A percentile compares a stretch with the other conserved stretches of the same genome.
Conservation (phyloP, 2,797 vertebrate species). For the Enteromius afrohamiltoni region DNA sequence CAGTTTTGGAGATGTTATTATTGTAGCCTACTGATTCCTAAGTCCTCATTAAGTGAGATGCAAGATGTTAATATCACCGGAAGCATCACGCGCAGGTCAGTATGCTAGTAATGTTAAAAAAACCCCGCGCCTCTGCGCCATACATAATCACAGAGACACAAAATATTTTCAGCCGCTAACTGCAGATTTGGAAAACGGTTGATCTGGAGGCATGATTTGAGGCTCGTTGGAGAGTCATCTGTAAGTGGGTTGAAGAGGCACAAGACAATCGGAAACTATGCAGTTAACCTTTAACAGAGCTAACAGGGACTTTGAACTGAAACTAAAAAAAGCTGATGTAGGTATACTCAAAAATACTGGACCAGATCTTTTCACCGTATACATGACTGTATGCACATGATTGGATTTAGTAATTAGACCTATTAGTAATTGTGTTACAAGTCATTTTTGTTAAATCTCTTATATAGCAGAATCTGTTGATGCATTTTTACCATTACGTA, state of each 20-base stretch:
- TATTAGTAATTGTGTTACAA: neutral
- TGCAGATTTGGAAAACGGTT: neutral
- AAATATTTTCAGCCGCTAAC: neutral
- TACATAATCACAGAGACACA: no score
- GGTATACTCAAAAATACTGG: neutral
- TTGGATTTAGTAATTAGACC: neutral
- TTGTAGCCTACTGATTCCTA: no score
- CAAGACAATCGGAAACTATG: neutral
- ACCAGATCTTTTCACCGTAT: neutral
- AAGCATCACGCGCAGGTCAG: no score
- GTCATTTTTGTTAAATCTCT: neutral
- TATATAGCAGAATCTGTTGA: neutral
- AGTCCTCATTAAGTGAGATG: no score
- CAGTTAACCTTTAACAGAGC: slow-evolving; percentile 54
- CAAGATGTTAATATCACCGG: no score
- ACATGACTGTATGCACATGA: neutral
- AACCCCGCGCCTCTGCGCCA: no score
- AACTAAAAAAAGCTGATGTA: slow-evolving; percentile 23
- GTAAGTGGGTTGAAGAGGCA: neutral
- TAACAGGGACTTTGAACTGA: slow-evolving; percentile 51
- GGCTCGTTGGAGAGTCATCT: neutral
- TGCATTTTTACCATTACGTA: neutral
- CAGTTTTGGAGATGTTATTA: no score
- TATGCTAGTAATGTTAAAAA: no score
- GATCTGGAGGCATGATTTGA: neutral